Evolutionary conservation across 2,888 invertebrate species (phyloP), one percentile per base, ranked within the genome.

Genomic region (Idaea straminata): DNA sequence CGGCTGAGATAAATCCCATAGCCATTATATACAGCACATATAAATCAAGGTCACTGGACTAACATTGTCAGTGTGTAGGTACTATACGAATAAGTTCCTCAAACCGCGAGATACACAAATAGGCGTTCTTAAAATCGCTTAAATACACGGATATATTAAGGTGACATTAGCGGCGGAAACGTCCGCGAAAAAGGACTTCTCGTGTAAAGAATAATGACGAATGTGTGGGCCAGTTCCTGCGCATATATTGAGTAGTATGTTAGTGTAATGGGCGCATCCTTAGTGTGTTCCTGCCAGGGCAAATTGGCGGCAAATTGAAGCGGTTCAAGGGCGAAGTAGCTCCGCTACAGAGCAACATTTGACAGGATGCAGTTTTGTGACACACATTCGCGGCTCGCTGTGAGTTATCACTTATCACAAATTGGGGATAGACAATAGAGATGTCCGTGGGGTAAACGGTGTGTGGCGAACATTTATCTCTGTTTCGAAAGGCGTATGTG

Each of bases 191-290:
- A 74, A 72, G 74, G 70, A 61, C 70, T 70, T 70, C 69, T 73
- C 69, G 67, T 68, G 68, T 69, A 67, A 70, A 73, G 62, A 61
- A 35, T 59, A 38, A 60, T 73, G 72, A 77, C 73, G 74, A 71
- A 71, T 68, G 77, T 72, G 83, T 82, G 77, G 79, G 79, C 81
- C 69, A 74, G 77, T 80, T 81, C 82, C 81, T 80, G 69, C 84
- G 85, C 84, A 86, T 84, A 85, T 81, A 82, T 83, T 85, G 80
- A 34, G 25, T 59, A 59, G 59, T 83, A 87, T 84, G 85, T 85
- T 84, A 87, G 81, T 79, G 64, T 70, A 87, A 87, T 87, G 77
- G 81, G 75, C 69, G 80, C 85, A 84, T 87, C 88, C 87, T 84
- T 78, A 75, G 69, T 67, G 64, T 71, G 85, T 84, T 86, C 86